Percentiles rank a stretch among this genome's conserved stretches.
These are phyloP conservation scores for Acrocephalus scirpaceus DNA, from an alignment of 2,797 vertebrate species.

Conservation along the genomic window DNA sequence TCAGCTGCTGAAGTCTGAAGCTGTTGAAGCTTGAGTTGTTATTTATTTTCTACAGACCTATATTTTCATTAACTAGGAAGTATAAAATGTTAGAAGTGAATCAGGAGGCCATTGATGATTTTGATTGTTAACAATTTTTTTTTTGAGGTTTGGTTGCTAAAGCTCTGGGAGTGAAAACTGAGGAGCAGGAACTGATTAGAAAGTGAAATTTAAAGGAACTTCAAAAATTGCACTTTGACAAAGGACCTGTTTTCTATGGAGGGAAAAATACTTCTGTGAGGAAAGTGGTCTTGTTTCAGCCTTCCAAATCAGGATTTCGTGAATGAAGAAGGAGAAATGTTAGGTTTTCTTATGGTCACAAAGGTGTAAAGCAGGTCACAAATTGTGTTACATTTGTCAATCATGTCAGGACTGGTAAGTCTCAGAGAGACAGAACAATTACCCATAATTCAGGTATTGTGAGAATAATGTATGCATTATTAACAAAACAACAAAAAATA, in stretches of 20 bases:
- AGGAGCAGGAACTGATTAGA: neutral
- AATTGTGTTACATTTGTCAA: neutral
- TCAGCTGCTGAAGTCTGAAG: neutral
- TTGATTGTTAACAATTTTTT: neutral
- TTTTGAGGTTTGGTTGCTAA: neutral
- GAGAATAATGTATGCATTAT: neutral
- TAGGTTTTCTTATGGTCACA: neutral
- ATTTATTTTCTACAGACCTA: neutral
- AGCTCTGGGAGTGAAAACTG: neutral
- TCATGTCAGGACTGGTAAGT: neutral
- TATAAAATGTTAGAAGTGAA: neutral
- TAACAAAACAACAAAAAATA: neutral
- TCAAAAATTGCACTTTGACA: neutral
- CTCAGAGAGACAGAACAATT: neutral
- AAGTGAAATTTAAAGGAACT: neutral
- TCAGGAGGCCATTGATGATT: neutral
- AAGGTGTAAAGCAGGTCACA: neutral
- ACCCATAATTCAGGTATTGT: neutral
- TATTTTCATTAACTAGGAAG: neutral
- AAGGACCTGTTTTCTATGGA: neutral
- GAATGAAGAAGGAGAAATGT: neutral
- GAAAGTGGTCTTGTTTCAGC: neutral
- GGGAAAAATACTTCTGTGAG: neutral
- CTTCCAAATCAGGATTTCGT: neutral
- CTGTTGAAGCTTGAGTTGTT: neutral